phyloP scores from a whole-genome alignment of 2,113 vertebrate genomes.

The Aphyosemion australe region DNA sequence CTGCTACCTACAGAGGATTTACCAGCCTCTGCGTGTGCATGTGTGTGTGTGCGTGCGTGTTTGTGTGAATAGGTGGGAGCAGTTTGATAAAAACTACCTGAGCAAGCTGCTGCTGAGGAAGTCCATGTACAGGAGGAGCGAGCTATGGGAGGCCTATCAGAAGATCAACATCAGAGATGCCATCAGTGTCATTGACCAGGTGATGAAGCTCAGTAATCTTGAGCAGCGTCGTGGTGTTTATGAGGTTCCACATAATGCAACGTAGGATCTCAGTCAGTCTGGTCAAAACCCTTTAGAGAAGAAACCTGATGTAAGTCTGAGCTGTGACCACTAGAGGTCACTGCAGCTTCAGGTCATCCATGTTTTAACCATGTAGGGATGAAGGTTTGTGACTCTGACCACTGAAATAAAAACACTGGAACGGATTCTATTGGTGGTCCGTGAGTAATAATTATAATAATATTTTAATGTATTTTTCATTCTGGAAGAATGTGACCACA shows the following conservation, averaged over 20 bases:
- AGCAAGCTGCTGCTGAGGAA: slow-evolving; percentile 92
- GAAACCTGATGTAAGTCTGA: neutral
- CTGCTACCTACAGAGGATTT: neutral
- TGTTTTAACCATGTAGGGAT: no score
- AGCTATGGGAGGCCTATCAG: slow-evolving; percentile 97
- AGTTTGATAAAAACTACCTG: slow-evolving; percentile 97
- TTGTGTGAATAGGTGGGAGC: slow-evolving; percentile 86
- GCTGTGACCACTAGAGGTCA: neutral
- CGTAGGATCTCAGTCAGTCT: no score
- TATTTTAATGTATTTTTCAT: no score
- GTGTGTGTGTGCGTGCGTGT: neutral
- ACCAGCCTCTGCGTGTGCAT: neutral
- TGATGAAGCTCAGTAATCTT: neutral
- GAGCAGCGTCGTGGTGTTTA: no score
- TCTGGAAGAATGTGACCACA: no score
- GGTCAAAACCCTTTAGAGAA: no score
- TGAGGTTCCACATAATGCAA: no score
- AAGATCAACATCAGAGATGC: slow-evolving; percentile 97
- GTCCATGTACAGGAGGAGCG: slow-evolving; percentile 92
- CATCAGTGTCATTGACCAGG: slow-evolving; percentile 95
- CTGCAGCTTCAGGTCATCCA: neutral
- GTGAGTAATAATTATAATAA: no score
- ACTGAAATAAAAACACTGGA: no score
- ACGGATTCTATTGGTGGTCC: no score
- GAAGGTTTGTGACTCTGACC: no score